Evolutionary conservation across 2,797 vertebrate genomes (phyloP), one percentile per base, ranked within the genome.

Genomic region (Rhynchotus rufescens): DNA sequence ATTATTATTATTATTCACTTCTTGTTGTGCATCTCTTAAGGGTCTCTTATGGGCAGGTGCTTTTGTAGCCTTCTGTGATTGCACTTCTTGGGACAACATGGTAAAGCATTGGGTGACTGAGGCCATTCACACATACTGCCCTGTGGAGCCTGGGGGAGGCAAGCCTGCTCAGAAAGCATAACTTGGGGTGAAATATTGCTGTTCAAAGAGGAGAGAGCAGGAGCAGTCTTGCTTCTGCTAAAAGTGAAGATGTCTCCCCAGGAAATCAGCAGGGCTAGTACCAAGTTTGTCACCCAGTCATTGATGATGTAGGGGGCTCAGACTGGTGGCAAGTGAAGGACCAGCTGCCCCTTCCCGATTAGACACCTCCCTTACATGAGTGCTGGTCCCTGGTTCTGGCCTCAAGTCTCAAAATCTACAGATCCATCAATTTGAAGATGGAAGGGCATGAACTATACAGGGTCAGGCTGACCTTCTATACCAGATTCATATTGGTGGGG

Each of bases 371-470:
- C 38, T 42, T 44, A 3, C 3, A 10, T 0, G 83, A 72, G 32
- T 15, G 1, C 54, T 30, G 6, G 80, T 84, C 75, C 36, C 80
- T 78, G 13, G 16, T 65, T 72, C 59, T 92, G 32, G 82, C 86
- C 76, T 67, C 66, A 56, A 49, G 52, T 81, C 28, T 32, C 67
- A 77, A 69, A 73, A 81, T 89, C 56, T 45, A 25, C 25, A 69
- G 69, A 85, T 94, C 81, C 77, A 77, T 94, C 66, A 40, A 71
- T 62, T 82, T 77, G 86, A 86, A 90, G 78, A 34, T 40, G 49
- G 57, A 62, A 61, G 79, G 62, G 76, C 76, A 83, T 62, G 56
- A 32, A 42, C 23, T 25, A 17, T 38, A n/a, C 22, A 32, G 38
- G 54, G 79, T 86, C 68, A 57, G 42, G 30, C 40, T 14, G 40